These are phyloP conservation scores for Lepidocyrtinus sp. DNA, from an alignment of 2,888 invertebrate genomes.

Conservation along the genomic window DNA sequence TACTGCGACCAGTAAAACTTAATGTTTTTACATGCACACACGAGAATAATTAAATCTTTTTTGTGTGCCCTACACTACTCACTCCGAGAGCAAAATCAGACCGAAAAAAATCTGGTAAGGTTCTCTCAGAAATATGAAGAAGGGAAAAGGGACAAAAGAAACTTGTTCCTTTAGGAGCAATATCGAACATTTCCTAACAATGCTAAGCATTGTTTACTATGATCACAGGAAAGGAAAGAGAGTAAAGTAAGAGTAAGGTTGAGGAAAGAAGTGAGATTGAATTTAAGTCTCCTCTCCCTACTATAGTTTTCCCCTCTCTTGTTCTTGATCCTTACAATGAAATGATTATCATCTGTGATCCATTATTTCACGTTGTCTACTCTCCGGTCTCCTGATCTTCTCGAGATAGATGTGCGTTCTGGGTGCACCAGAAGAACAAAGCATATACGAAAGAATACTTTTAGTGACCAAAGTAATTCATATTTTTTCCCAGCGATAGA, in stretches of 20 bases:
- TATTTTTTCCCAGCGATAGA: conserved; percentile 28
- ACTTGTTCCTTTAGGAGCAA: conserved; percentile 18
- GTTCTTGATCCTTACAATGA: no score
- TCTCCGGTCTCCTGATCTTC: conserved; percentile 24
- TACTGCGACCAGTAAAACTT: conserved; percentile 21
- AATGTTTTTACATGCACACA: conserved; percentile 30
- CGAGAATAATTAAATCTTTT: conserved; percentile 54
- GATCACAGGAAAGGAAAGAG: not conserved
- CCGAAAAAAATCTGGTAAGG: no score
- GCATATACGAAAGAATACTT: no score
- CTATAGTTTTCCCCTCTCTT: conserved; percentile 17
- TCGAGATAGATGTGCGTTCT: conserved; percentile 33
- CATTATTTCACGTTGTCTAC: conserved; percentile 24
- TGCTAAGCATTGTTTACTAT: conserved; percentile 33
- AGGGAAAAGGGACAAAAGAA: conserved; percentile 22
- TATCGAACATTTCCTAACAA: conserved; percentile 14
- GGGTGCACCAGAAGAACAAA: no score
- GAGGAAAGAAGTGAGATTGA: conserved; percentile 24
- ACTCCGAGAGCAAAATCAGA: no score
- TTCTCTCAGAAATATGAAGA: conserved; percentile 21
- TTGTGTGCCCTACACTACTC: no score
- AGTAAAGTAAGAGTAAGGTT: not conserved
- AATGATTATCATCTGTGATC: no score
- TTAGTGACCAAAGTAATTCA: conserved; percentile 37
- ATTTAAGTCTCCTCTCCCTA: conserved; percentile 47